Percentiles rank a stretch among this genome's conserved stretches.
Conservation (phyloP, 2,113 vertebrate genomes). For the Salvelinus sp. region DNA sequence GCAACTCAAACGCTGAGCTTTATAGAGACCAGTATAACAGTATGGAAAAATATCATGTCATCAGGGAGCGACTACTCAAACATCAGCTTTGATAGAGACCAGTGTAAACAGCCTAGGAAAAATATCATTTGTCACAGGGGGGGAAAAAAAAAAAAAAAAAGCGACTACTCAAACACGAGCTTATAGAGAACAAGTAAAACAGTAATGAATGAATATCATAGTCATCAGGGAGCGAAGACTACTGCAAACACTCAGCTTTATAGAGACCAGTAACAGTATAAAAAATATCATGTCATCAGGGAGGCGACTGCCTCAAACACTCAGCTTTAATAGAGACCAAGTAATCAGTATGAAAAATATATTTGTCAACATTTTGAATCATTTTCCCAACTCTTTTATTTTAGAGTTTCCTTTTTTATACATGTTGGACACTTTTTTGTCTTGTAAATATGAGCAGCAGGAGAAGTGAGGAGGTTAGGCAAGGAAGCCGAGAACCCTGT, state of each 20-base stretch:
- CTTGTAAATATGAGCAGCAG: background rate
- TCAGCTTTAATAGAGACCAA: no score
- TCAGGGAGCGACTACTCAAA: background rate
- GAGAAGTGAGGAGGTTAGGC: background rate
- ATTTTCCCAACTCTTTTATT: background rate
- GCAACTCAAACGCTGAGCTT: no score
- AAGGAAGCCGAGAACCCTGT: background rate
- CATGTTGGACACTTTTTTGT: background rate
- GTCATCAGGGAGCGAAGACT: background rate
- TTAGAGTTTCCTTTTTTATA: background rate
- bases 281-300: no score
- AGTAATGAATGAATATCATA: no score
- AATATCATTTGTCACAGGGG: no score
- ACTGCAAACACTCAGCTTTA: background rate
- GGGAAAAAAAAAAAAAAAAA: no score
- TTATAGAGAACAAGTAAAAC: background rate
- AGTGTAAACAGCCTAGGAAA: background rate
- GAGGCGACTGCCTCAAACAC: no score
- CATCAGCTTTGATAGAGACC: background rate
- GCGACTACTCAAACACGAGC: background rate
- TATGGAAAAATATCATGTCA: no score
- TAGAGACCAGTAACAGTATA: background rate
- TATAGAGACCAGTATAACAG: no score
- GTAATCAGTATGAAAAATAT: background rate
- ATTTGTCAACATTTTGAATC: no score